A percentile compares a stretch with the other conserved stretches of the same genome.
phyloP scores from a whole-genome alignment of 2,113 vertebrate genomes.

The Pterocles burchelli region DNA sequence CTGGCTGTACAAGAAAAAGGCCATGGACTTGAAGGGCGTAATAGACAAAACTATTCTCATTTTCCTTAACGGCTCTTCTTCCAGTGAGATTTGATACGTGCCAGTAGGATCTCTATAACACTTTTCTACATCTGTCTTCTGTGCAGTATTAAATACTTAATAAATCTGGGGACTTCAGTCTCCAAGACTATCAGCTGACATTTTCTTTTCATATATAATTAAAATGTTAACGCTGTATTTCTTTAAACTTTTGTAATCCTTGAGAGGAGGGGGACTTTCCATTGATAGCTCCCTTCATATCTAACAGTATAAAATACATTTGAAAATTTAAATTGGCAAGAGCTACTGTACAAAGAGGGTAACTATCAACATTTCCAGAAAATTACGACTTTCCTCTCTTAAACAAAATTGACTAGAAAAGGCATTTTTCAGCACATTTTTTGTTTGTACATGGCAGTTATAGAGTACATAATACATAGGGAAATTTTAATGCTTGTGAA shows the following conservation, averaged over 20 bases:
- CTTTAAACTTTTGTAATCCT: neutral
- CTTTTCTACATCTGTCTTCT: neutral
- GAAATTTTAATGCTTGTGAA: neutral
- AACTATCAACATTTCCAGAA: neutral
- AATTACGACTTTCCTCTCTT: neutral
- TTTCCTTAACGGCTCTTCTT: neutral
- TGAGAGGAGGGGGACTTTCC: neutral
- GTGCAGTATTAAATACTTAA: neutral
- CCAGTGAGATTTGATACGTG: neutral
- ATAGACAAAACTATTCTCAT: neutral
- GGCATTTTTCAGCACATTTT: neutral
- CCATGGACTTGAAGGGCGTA: neutral
- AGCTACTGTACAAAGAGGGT: neutral
- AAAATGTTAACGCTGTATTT: neutral
- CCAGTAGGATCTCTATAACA: neutral
- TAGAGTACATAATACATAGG: neutral
- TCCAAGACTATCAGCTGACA: neutral
- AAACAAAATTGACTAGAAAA: slow-evolving; percentile 24
- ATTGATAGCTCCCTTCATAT: neutral
- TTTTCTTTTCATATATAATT: neutral
- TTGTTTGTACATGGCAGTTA: neutral
- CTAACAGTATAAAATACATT: neutral
- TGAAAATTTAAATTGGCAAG: slow-evolving; percentile 13
- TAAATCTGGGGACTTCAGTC: neutral
- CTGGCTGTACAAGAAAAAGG: neutral